Percentiles rank a stretch among this genome's conserved stretches.
Evolutionary conservation across 2,797 vertebrate species (phyloP).

Genomic region (Microtus californicus): DNA sequence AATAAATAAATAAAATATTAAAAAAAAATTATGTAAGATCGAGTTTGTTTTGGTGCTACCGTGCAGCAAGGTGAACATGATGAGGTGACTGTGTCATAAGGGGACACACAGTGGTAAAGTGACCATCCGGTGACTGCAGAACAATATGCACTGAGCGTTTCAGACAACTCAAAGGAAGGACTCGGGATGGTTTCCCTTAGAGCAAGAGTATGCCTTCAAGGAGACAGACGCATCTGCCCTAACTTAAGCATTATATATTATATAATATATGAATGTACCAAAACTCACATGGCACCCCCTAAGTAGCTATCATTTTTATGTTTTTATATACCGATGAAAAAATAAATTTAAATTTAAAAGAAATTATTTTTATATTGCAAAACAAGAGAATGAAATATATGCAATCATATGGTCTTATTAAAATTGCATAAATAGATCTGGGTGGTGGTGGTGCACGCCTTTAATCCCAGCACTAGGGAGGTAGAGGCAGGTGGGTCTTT

Average conservation of each 20-base stretch:
- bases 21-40: neutral
- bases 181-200: neutral
- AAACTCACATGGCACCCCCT: neutral
- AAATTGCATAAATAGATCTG: conserved; percentile 11
- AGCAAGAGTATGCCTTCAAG: neutral
- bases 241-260: neutral
- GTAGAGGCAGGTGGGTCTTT: no score
- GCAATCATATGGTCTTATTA: neutral
- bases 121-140: neutral
- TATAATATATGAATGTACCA: neutral
- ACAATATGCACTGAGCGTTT: neutral
- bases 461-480: no score
- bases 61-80: neutral
- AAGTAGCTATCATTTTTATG: neutral
- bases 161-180: neutral
- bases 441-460: no score
- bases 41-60: neutral
- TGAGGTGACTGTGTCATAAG: no score
- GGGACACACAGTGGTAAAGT: no score
- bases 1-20: no score
- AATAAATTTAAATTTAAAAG: neutral
- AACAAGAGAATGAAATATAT: neutral
- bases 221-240: neutral
- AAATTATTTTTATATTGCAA: neutral
- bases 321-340: neutral